These are phyloP conservation scores for Gambusia yucatana DNA, from an alignment of 2,797 vertebrate species.

Conservation along the genomic window DNA sequence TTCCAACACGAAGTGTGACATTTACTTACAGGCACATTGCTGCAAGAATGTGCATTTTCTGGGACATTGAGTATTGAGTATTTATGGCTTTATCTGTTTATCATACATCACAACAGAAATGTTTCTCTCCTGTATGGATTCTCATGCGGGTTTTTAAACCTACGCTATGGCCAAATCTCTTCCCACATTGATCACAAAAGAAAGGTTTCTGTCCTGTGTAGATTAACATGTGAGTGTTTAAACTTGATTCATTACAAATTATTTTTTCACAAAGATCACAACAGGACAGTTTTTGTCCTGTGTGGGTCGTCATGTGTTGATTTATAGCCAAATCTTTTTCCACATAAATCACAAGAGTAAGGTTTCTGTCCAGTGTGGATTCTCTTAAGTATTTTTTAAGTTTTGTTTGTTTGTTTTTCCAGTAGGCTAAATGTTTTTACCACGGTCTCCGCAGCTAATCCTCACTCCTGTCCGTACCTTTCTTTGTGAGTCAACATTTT, in stretches of 20 bases:
- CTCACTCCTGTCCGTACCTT: background rate
- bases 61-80: conserved; percentile 18
- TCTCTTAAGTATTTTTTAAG: background rate
- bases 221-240: background rate
- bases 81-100: background rate
- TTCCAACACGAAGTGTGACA: conserved; percentile 47
- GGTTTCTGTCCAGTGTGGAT: background rate
- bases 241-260: background rate
- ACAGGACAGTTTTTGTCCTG: background rate
- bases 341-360: background rate
- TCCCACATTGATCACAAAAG: background rate
- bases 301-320: background rate
- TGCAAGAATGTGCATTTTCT: conserved; percentile 3
- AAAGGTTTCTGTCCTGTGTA: background rate
- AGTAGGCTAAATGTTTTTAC: background rate
- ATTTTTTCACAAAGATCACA: background rate
- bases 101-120: background rate
- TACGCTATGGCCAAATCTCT: background rate
- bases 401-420: background rate
- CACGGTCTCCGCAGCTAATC: background rate
- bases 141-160: background rate
- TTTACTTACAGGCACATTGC: conserved; percentile 42
- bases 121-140: background rate
- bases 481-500: background rate
- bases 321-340: background rate